Conservation (phyloP, 2,888 invertebrate species). For the Pterostichus madidus region DNA sequence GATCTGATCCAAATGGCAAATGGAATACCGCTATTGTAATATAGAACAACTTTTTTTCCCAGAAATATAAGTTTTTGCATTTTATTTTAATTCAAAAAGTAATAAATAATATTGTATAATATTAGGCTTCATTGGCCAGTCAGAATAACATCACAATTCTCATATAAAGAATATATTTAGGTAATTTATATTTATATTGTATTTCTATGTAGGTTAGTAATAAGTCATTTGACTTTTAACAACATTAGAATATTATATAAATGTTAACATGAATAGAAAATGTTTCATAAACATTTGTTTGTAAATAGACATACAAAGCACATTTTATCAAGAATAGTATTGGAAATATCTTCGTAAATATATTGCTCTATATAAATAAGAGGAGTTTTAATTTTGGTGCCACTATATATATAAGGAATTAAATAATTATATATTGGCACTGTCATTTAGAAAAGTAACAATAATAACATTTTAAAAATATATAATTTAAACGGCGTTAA, state of each 20-base stretch:
- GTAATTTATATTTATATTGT: too few species aligned
- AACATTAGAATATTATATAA: too few species aligned
- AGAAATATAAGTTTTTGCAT: too few species aligned
- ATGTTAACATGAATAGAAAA: not conserved
- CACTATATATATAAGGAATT: not conserved
- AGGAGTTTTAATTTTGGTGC: not conserved
- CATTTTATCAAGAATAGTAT: conserved; percentile 43
- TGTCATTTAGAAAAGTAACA: not conserved
- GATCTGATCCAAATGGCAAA: too few species aligned
- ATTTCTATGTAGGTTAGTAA: too few species aligned
- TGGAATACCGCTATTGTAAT: too few species aligned
- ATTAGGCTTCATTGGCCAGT: too few species aligned
- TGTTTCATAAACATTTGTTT: not conserved
- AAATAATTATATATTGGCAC: not conserved
- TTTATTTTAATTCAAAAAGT: too few species aligned
- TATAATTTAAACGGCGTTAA: conserved; percentile 13
- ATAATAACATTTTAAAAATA: not conserved
- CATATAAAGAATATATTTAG: too few species aligned
- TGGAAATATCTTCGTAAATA: conserved; percentile 20
- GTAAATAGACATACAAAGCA: conserved; percentile 49
- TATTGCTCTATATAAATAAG: conserved; percentile 2
- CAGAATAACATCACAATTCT: too few species aligned
- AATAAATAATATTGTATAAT: too few species aligned
- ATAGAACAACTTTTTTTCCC: not conserved
- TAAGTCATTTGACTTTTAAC: too few species aligned